Evolutionary conservation across 2,888 invertebrate genomes (phyloP), one percentile per base, ranked within the genome.

Genomic region (Aleiodes alternator): DNA sequence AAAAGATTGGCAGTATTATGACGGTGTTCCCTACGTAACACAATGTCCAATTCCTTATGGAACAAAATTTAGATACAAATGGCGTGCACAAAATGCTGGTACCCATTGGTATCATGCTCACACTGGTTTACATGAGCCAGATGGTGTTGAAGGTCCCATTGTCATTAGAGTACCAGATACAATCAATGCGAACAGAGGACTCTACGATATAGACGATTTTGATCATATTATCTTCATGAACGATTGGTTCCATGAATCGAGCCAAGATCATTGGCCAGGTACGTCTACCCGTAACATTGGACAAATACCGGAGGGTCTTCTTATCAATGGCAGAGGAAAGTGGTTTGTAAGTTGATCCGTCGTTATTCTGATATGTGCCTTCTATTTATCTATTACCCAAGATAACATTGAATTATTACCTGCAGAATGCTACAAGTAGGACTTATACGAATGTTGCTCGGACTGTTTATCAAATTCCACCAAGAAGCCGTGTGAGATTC

Each of bases 1-100:
- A 88, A 91, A 94, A 83, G 95, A 94, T 73, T 93, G 95, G 7
- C 96, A 96, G 85, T 96, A 96, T 90, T 96, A 95, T 86, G 96
- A 96, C 84, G 96, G 96, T 80, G 96, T 96, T 59, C 96, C 96
- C 23, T 95, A 95, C 84, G 94, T 96, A 56, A 96, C 96, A 1
- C 96, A 96, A 89, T 96, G 96, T 89, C 96, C 96, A 53, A 96
- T 96, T 83, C 94, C 94, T 84, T 94, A 96, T 90, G 95, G 95
- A 88, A 95, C 95, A 85, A 94, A 95, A 14, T 96, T 96, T 91
- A 94, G 95, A 93, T 94, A 78, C 11, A 76, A 73, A 29, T 79
- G 69, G 66, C 55, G 48, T 51, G 89, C 89, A 3, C 80, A 81
- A 3, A 84, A 89, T 57, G 56, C 83, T 9, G 90, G 90, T 0